A percentile compares a stretch with the other conserved stretches of the same genome.
Evolutionary conservation across 64 coral and sea anemone genomes (phyloP).

Genomic region (Exaiptasia diaphana): DNA sequence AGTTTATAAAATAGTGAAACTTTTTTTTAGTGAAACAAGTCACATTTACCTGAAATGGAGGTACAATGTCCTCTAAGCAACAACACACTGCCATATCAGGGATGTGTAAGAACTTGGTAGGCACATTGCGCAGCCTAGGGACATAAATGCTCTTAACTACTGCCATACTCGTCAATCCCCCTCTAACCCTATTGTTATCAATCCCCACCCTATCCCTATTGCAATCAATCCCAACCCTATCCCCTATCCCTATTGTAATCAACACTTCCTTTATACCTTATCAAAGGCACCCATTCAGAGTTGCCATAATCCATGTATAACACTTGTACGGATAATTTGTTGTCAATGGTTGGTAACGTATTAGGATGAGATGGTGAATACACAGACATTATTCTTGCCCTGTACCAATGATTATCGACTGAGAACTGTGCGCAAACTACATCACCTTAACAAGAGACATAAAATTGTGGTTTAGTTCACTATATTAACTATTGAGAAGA

Average conservation of each 20-base stretch:
- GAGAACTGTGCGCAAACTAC: slow-evolving; percentile 73
- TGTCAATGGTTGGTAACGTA: slow-evolving; percentile 59
- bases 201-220: background rate
- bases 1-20: no score
- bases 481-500: background rate
- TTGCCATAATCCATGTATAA: slow-evolving; percentile 92
- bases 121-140: slow-evolving; percentile 66
- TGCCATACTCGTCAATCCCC: background rate
- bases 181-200: no score
- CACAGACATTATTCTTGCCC: slow-evolving; percentile 64
- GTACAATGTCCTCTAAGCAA: slow-evolving; percentile 89
- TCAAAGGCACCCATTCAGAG: slow-evolving; percentile 75
- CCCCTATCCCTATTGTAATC: no score
- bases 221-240: background rate
- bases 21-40: background rate
- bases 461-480: background rate
- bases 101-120: slow-evolving; percentile 60
- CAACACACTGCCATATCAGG: slow-evolving; percentile 80
- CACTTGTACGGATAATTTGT: slow-evolving; percentile 62
- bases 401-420: slow-evolving; percentile 85
- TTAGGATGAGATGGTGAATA: slow-evolving; percentile 38
- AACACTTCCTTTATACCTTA: slow-evolving; percentile 73
- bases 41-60: slow-evolving; percentile 69
- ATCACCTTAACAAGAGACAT: slow-evolving; percentile 24
- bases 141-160: background rate